Conservation (phyloP, 2,888 invertebrate species). For the Chrysotoxum bicinctum region DNA sequence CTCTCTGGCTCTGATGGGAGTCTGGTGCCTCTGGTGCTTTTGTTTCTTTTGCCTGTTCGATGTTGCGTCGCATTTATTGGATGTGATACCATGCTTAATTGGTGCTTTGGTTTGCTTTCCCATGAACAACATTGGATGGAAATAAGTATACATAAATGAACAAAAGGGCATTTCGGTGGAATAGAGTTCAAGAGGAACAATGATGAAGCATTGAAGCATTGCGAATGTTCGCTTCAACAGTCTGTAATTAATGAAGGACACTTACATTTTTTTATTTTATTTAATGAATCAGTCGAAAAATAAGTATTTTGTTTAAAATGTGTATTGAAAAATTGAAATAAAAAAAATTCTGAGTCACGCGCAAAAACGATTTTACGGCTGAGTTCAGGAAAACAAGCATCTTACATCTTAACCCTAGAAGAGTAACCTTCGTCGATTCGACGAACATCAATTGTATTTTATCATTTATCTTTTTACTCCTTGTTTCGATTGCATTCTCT, state of each 20-base stretch:
- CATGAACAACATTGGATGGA: not conserved
- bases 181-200: not conserved
- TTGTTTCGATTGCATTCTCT: no score
- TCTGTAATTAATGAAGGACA: not conserved
- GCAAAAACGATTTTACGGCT: no score
- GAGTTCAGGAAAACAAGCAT: no score
- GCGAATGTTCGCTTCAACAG: not conserved
- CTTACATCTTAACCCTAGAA: no score
- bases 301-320: not conserved
- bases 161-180: not conserved
- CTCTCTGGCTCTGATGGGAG: conserved; percentile 2
- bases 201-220: not conserved
- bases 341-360: not conserved
- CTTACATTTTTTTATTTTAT: not conserved
- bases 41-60: conserved; percentile 41
- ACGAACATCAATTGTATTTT: no score
- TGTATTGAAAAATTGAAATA: not conserved
- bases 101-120: conserved; percentile 42
- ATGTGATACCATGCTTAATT: conserved; percentile 64
- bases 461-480: no score
- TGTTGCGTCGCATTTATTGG: conserved; percentile 49
- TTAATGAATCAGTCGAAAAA: not conserved
- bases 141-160: not conserved
- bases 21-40: conserved; percentile 19
- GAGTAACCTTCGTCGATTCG: no score